phyloP scores from a whole-genome alignment of 64 coral and sea anemone species.

The Catalaphyllia jardinei region DNA sequence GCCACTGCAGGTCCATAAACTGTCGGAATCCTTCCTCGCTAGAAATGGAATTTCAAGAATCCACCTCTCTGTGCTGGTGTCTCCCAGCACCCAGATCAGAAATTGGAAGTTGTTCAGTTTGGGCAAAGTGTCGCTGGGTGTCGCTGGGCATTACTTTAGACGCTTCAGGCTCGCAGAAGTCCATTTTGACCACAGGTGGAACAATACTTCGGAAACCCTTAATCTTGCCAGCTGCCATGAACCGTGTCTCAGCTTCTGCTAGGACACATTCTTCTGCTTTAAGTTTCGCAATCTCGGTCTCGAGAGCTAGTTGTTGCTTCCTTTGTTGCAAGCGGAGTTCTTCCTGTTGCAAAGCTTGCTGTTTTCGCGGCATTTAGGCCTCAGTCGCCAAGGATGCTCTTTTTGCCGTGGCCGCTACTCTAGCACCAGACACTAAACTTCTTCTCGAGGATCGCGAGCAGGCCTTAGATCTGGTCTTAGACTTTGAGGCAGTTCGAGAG shows the following conservation, averaged over 20 bases:
- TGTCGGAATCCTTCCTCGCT: no score
- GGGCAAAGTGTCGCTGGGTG: no score
- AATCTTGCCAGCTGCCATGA: neutral
- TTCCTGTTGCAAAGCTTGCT: neutral
- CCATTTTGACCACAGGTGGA: neutral
- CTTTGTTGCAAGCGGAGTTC: slow-evolving; percentile 4
- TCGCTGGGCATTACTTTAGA: no score
- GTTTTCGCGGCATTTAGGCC: neutral
- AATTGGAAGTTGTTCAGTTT: no score
- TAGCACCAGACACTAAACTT: neutral
- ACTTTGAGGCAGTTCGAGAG: neutral
- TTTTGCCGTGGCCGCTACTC: neutral
- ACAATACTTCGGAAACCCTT: neutral
- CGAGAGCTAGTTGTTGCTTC: neutral
- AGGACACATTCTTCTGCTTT: neutral
- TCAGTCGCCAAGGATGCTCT: neutral
- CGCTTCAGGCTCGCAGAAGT: neutral
- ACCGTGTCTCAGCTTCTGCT: neutral
- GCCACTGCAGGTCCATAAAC: no score
- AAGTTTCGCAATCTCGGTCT: neutral
- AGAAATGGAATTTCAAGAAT: no score
- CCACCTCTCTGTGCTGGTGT: no score
- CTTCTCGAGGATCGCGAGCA: neutral
- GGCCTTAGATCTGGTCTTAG: neutral
- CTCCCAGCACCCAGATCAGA: no score